Conservation (phyloP, 1,140 invertebrate species). For the Papilio polytes region DNA sequence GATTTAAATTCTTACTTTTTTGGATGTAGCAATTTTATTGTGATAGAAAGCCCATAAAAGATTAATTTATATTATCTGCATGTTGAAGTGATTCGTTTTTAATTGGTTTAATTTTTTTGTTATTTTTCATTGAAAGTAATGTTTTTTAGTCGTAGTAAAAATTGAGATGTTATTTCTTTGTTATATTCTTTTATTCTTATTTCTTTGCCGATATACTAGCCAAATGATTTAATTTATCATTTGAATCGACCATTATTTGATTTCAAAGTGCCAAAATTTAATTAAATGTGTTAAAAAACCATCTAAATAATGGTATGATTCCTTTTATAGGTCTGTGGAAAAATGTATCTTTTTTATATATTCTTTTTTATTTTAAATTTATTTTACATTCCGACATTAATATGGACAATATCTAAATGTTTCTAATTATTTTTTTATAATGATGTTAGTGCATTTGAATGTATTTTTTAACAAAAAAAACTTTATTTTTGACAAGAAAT, state of each 20-base stretch:
- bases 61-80: background rate
- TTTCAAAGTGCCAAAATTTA: conserved; percentile 25
- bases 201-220: background rate
- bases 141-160: background rate
- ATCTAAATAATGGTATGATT: background rate
- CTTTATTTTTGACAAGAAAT: background rate
- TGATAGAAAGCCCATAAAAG: background rate
- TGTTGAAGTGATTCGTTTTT: no score
- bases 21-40: background rate
- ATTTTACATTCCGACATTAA: conserved; percentile 32
- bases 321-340: background rate
- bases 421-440: conserved; percentile 16
- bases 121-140: background rate
- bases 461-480: background rate
- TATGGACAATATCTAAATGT: conserved; percentile 25
- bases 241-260: background rate
- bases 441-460: background rate
- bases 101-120: background rate
- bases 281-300: background rate
- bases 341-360: conserved; percentile 29
- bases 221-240: background rate
- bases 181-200: no score
- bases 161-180: no score
- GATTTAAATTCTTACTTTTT: background rate
- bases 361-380: background rate